Evolutionary conservation across 2,113 vertebrate species (phyloP), one percentile per base, ranked within the genome.

Genomic region (Stomatorhinus ivindoensis): DNA sequence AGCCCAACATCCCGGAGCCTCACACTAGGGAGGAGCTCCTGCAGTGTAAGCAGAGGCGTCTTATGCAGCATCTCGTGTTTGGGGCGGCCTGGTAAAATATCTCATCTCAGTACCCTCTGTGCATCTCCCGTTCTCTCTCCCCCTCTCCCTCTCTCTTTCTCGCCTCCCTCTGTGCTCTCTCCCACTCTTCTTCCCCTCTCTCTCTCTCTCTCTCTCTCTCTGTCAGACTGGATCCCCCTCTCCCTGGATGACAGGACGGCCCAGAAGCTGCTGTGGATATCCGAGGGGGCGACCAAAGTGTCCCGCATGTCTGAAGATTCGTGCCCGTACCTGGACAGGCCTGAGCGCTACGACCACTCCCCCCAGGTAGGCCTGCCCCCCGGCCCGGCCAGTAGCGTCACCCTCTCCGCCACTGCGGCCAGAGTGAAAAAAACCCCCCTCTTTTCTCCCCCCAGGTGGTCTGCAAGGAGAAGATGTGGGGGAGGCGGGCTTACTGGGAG

Each of bases 201-300:
- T 47, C 5, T 15, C 46, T 2, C 50, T 0, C 44, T 4, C 50
- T 1, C 15, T 31, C 35, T 76, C 31, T 48, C 53, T 3, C 46
- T 73, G 27, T 55, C 93, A 96, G 96, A 96, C 39, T 96, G 94
- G 94, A 17, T 95, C 24, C 89, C 94, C 0, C 0, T 95, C 24
- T 83, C 93, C 19, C 89, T 96, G 91, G 95, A 96, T 88, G 95
- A 96, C 31, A 95, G 92, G 92, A 96, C 95, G 0, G 93, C 95
- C 21, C 95, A 95, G 92, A 96, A 95, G 85, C 90, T 95, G 88
- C 88, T 96, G 92, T 96, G 95, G 95, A 93, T 96, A 53, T 95
- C 95, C 1, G 95, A 96, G 82, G 92, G 91, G 0, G 91, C 91
- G 1, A 11, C 89, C 1, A 96, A 95, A 86, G 96, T 95, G 90